These are phyloP conservation scores for Lasioglossum malachurum DNA, from an alignment of 2,888 invertebrate genomes.

Conservation along the genomic window DNA sequence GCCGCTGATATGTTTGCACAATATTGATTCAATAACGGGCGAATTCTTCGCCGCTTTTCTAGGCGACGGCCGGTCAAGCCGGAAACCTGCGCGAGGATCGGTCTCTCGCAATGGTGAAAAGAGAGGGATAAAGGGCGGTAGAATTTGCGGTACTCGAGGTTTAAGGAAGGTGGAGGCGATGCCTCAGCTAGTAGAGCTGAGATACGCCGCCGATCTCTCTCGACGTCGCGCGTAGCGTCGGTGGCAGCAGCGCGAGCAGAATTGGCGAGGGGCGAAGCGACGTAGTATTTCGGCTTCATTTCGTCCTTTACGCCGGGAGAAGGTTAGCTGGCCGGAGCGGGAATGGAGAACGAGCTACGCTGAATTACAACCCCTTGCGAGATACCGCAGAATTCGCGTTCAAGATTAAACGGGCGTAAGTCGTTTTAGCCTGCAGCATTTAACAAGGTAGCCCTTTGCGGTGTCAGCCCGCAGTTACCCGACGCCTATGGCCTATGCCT, in stretches of 20 bases:
- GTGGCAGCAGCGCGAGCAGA: slow-evolving; percentile 61
- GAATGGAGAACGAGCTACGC: slow-evolving; percentile 71
- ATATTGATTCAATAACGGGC: slow-evolving; percentile 82
- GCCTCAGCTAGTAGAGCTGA: slow-evolving; percentile 58
- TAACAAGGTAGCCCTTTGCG: slow-evolving; percentile 71
- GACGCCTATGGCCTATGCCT: not conserved
- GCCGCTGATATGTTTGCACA: slow-evolving; percentile 77
- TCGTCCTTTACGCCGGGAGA: slow-evolving; percentile 79
- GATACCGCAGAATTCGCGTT: slow-evolving; percentile 83
- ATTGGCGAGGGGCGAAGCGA: slow-evolving; percentile 52
- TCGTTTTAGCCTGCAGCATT: slow-evolving; percentile 77
- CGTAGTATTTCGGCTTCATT: slow-evolving; percentile 82
- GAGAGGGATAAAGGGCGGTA: slow-evolving; percentile 46
- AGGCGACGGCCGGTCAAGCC: slow-evolving; percentile 27
- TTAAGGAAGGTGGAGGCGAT: slow-evolving; percentile 64
- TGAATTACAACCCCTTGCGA: slow-evolving; percentile 84
- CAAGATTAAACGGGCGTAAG: slow-evolving; percentile 84
- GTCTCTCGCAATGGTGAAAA: slow-evolving; percentile 39
- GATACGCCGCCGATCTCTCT: slow-evolving; percentile 45
- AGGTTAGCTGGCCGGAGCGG: slow-evolving; percentile 50
- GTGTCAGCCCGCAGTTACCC: slow-evolving; percentile 31
- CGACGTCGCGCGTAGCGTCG: not conserved
- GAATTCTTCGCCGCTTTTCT: slow-evolving; percentile 76
- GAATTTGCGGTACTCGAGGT: slow-evolving; percentile 72
- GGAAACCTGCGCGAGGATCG: slow-evolving; percentile 27